Evolutionary conservation across 2,888 invertebrate genomes (phyloP), one percentile per base, ranked within the genome.

Genomic region (Synergus japonicus): DNA sequence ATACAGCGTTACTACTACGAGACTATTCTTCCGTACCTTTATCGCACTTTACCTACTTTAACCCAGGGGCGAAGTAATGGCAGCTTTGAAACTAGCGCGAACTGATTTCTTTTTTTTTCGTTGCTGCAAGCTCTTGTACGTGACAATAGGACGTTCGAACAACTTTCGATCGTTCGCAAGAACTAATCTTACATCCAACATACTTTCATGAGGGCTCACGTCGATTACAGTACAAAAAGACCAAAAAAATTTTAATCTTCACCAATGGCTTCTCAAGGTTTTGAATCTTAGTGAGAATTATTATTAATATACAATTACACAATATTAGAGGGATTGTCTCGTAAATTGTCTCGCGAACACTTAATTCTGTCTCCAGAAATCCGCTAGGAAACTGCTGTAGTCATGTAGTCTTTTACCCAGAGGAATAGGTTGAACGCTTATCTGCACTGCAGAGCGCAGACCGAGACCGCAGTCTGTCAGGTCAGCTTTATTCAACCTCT

Each of bases 361-460:
- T 69, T 49, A 29, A 29, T 29, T 29, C 22, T 37, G 49, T 37
- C 29, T 49, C 37, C 37, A 73, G 37, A 73, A 54, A 49, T 73
- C 54, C 54, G 7, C 29, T 37, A 49, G 49, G 69, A 54, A 73
- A 37, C 69, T 73, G 69, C 49, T 73, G 22, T 46, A 46, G 46
- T 67, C 43, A 49, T 67, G 44, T 22, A 18, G 46, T 46, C 37
- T 5, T 73, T 37, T 54, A n/a, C 83, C 82, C 83, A 37, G 58
- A 81, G 79, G 86, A 82, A 78, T 60, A 64, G 67, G 9, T 66
- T 78, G 78, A 73, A 60, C 80, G 83, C 80, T 83, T 86, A 86
- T 86, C 86, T 84, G 87, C 87, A 86, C 83, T 87, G 83, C 85
- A 84, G 86, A 82, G 81, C 63, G 78, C 79, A 82, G 82, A 80